Percentiles rank a stretch among this genome's conserved stretches.
phyloP scores from a whole-genome alignment of 2,113 vertebrate genomes.

The Vireo altiloquus region DNA sequence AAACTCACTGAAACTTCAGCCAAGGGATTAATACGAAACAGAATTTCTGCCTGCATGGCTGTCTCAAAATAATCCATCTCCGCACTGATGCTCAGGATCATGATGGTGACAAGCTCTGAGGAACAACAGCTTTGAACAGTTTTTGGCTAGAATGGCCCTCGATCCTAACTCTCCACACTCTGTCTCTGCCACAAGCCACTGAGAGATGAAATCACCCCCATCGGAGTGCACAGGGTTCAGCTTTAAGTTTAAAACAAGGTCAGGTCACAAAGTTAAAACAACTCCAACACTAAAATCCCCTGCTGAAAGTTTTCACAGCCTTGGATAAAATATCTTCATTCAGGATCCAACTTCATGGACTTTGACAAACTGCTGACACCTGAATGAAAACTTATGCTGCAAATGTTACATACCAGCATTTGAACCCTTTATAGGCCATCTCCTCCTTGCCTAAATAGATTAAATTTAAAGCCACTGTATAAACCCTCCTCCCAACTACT shows the following conservation, averaged over 20 bases:
- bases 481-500: not conserved
- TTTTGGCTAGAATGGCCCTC: not conserved
- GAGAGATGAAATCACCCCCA: not conserved
- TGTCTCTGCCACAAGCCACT: not conserved
- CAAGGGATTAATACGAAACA: not conserved
- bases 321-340: not conserved
- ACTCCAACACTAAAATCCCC: not conserved
- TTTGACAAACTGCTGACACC: not conserved
- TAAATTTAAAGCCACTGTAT: not conserved
- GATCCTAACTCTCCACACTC: not conserved
- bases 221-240: not conserved
- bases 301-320: not conserved
- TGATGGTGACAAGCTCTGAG: not conserved
- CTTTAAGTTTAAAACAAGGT: not conserved
- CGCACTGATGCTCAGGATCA: not conserved
- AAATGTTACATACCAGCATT: not conserved
- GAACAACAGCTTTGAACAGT: not conserved
- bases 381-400: not conserved
- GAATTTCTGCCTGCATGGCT: not conserved
- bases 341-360: not conserved
- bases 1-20: not conserved
- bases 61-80: not conserved
- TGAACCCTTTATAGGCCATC: not conserved
- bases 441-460: not conserved
- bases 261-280: not conserved